Conservation (phyloP, 2,797 vertebrate species). For the Liparis tanakae region DNA sequence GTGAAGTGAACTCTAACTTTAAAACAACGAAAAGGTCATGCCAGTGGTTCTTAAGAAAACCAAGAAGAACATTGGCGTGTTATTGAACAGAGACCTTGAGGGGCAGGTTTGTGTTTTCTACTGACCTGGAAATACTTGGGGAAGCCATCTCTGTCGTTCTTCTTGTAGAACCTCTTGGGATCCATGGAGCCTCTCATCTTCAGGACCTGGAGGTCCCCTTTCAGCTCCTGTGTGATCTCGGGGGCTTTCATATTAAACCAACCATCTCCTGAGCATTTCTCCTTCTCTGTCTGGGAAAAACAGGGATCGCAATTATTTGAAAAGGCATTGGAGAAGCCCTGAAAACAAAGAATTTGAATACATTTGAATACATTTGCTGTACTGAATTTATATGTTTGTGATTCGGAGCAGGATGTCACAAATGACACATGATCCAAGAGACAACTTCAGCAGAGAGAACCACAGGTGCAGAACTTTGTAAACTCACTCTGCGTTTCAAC, state of each 20-base stretch:
- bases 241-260: conserved; percentile 99
- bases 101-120: neutral
- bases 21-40: neutral
- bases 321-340: neutral
- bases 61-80: neutral
- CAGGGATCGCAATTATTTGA: neutral
- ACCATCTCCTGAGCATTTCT: conserved; percentile 89
- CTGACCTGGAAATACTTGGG: conserved; percentile 96
- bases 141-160: conserved; percentile 94
- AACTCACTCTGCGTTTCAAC: conserved; percentile 87
- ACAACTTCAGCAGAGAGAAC: neutral
- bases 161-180: conserved; percentile 97
- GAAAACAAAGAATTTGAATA: neutral
- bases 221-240: conserved; percentile 91
- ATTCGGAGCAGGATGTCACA: neutral
- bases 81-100: neutral
- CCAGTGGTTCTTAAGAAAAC: neutral
- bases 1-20: neutral
- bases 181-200: conserved; percentile 94
- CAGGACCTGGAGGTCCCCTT: conserved; percentile 90
- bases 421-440: neutral
- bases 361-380: neutral
- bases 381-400: neutral
- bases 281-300: conserved; percentile 84
- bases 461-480: neutral